Evolutionary conservation across 2,113 vertebrate species (phyloP).

Genomic region (Hydropotes inermis): DNA sequence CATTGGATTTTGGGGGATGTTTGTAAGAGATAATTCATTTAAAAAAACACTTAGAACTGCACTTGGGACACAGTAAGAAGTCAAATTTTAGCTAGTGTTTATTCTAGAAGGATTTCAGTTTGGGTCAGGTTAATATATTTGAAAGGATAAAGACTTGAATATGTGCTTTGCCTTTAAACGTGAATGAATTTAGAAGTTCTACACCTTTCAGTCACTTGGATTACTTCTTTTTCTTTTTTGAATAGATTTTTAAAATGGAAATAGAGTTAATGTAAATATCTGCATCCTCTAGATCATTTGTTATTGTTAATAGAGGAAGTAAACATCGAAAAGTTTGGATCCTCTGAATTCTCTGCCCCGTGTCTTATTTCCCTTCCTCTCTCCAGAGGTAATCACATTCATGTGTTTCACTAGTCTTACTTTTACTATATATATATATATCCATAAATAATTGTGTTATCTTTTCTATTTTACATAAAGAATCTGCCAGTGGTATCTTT

Average conservation of each 20-base stretch:
- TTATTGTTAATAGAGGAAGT: not conserved
- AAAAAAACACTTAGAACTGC: not conserved
- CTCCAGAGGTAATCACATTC: not conserved
- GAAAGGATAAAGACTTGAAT: not conserved
- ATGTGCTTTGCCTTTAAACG: not conserved
- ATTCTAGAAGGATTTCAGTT: not conserved
- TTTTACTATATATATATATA: not conserved
- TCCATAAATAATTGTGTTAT: not conserved
- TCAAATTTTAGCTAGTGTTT: not conserved
- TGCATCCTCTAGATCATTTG: not conserved
- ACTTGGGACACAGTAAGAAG: not conserved
- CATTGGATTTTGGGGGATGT: not conserved
- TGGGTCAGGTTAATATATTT: not conserved
- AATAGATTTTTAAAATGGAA: not conserved
- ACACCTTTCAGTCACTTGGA: not conserved
- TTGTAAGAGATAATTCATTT: not conserved
- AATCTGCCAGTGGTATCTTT: not conserved
- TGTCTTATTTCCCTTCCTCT: not conserved
- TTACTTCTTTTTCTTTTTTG: not conserved
- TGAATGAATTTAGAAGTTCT: not conserved
- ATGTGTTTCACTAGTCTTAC: not conserved
- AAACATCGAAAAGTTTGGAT: not conserved
- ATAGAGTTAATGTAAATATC: not conserved
- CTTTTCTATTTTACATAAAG: not conserved
- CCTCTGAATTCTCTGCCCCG: not conserved